Conservation (phyloP, 1,140 invertebrate species). For the Drosophila melanica region DNA sequence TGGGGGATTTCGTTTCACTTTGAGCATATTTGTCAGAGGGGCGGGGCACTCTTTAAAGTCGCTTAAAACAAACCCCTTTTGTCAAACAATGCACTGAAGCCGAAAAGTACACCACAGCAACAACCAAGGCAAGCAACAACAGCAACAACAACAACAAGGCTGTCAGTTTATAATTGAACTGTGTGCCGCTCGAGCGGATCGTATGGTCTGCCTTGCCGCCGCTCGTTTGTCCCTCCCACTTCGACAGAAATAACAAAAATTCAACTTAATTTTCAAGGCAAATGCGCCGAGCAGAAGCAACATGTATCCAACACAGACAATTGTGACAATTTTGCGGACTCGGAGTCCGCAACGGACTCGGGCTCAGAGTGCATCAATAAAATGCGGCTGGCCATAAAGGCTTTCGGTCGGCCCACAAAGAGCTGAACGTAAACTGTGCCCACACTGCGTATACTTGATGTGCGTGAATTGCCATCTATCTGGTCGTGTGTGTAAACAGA, state of each 20-base stretch:
- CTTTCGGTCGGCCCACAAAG: conserved; percentile 39
- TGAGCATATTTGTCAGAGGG: conserved; percentile 32
- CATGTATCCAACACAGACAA: conserved; percentile 19
- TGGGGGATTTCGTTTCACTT: conserved; percentile 68
- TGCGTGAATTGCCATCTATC: conserved; percentile 20
- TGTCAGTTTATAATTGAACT: conserved; percentile 78
- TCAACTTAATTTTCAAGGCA: conserved; percentile 67
- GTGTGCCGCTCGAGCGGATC: conserved; percentile 66
- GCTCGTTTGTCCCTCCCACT: background rate
- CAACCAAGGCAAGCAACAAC: conserved; percentile 50
- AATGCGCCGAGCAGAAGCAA: conserved; percentile 21
- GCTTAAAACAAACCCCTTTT: conserved; percentile 27
- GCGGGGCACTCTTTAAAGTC: conserved; percentile 57
- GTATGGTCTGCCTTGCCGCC: conserved; percentile 35
- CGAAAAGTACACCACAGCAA: conserved; percentile 2
- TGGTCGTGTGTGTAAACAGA: background rate
- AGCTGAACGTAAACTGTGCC: conserved; percentile 39
- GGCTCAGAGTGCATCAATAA: conserved; percentile 63
- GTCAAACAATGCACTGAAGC: conserved; percentile 43
- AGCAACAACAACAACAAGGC: conserved; percentile 30
- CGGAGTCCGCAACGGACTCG: background rate
- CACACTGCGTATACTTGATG: conserved; percentile 67
- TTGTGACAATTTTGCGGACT: conserved; percentile 70
- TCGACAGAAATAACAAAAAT: conserved; percentile 70
- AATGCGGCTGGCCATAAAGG: conserved; percentile 59